phyloP scores from a whole-genome alignment of 2,797 vertebrate genomes.

The Gallirallus australis region DNA sequence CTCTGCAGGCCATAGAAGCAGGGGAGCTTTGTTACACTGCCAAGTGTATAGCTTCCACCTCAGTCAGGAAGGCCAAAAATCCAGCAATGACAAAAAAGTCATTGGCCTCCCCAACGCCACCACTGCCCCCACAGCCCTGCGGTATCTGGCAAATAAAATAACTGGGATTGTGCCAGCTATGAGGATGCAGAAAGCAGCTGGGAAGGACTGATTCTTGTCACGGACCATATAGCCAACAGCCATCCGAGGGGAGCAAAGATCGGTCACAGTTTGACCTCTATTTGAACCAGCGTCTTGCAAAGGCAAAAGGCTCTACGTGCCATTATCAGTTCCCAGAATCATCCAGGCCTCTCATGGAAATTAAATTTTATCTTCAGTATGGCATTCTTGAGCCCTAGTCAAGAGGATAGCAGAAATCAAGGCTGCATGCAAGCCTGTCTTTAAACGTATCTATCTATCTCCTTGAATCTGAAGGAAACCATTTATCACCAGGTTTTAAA shows the following conservation, averaged over 20 bases:
- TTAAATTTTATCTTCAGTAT: neutral
- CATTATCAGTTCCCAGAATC: neutral
- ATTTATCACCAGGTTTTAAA: neutral
- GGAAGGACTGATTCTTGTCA: neutral
- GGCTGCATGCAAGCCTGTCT: neutral
- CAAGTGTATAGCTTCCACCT: conserved; percentile 4
- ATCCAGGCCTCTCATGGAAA: neutral
- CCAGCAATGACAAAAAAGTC: conserved; percentile 21
- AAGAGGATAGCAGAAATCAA: neutral
- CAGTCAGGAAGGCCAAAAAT: neutral
- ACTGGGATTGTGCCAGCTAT: neutral
- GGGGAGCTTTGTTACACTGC: neutral
- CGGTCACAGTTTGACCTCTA: neutral
- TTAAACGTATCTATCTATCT: neutral
- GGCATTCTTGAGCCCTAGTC: neutral
- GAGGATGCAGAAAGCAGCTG: neutral
- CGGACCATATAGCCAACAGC: neutral
- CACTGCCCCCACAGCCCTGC: neutral
- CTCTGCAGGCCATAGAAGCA: neutral
- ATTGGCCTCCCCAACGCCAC: neutral
- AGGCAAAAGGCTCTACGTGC: neutral
- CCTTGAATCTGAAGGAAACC: neutral
- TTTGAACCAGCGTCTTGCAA: neutral
- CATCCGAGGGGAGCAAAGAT: neutral
- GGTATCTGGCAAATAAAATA: neutral